Evolutionary conservation across 2,797 vertebrate species (phyloP).

Genomic region (Atherinosoma microstoma): DNA sequence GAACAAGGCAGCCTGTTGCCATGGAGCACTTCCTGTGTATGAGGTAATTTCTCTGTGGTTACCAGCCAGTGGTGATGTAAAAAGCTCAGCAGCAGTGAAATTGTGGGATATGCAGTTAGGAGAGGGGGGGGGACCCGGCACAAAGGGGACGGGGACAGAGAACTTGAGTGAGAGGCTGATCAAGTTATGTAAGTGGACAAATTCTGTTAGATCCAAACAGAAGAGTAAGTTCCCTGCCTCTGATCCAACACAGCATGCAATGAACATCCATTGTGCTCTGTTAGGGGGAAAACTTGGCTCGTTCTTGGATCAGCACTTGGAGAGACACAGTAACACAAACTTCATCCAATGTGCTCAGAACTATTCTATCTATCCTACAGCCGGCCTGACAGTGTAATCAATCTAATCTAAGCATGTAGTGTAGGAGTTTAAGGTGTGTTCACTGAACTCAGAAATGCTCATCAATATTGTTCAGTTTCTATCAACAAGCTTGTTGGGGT

Average conservation of each 20-base stretch:
- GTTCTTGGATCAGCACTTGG: not conserved
- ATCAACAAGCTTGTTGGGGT: not conserved
- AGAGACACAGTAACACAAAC: not conserved
- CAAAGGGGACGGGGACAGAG: constrained; percentile 18
- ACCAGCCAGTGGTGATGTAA: constrained; percentile 66
- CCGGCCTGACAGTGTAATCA: not conserved
- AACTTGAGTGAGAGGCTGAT: constrained; percentile 21
- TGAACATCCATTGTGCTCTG: constrained; percentile 29
- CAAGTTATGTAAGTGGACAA: constrained; percentile 57
- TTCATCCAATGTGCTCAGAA: not conserved
- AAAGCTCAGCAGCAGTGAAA: constrained; percentile 65
- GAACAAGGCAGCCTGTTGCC: constrained; percentile 57
- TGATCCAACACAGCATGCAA: constrained; percentile 5
- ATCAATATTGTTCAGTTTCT: no score
- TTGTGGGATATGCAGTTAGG: constrained; percentile 53
- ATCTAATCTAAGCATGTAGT: not conserved
- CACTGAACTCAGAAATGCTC: no score
- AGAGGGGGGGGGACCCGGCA: not conserved
- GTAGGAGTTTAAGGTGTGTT: not conserved
- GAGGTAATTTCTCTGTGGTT: constrained; percentile 67
- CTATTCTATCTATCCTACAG: not conserved
- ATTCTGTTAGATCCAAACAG: constrained; percentile 36
- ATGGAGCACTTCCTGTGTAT: constrained; percentile 55
- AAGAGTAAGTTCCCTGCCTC: constrained; percentile 34
- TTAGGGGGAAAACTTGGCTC: not conserved